phyloP scores from a whole-genome alignment of 2,113 vertebrate genomes.

The Amia ocellicauda region DNA sequence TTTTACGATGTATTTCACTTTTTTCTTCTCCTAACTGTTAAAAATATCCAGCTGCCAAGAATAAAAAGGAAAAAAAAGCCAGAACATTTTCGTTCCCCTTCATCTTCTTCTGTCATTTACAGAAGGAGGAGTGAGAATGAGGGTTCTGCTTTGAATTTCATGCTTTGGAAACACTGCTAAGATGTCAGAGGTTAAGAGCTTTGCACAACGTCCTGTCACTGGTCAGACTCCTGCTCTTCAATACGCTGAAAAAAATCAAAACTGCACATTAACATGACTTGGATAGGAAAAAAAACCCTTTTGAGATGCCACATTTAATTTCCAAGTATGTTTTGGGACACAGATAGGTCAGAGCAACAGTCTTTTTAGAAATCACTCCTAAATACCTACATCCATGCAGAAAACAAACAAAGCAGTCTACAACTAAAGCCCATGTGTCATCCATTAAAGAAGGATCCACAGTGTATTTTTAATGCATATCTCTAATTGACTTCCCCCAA shows the following conservation, averaged over 20 bases:
- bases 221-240: not conserved
- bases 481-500: no score
- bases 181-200: slow-evolving; percentile 52
- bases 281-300: not conserved
- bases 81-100: not conserved
- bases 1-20: not conserved
- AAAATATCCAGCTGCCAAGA: no score
- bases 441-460: no score
- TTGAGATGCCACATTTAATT: slow-evolving; percentile 6
- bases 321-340: not conserved
- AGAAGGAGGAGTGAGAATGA: not conserved
- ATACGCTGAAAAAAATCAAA: not conserved
- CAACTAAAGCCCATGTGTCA: no score
- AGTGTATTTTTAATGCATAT: no score
- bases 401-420: no score
- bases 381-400: no score
- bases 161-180: slow-evolving; percentile 41
- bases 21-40: no score
- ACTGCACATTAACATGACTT: not conserved
- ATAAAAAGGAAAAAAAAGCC: no score
- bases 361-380: no score
- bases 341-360: no score
- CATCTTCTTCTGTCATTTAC: not conserved
- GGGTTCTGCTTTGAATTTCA: slow-evolving; percentile 17
- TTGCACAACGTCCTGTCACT: slow-evolving; percentile 30